Evolutionary conservation across 2,888 invertebrate genomes (phyloP).

Genomic region (Drosophila nr. perissopoda): DNA sequence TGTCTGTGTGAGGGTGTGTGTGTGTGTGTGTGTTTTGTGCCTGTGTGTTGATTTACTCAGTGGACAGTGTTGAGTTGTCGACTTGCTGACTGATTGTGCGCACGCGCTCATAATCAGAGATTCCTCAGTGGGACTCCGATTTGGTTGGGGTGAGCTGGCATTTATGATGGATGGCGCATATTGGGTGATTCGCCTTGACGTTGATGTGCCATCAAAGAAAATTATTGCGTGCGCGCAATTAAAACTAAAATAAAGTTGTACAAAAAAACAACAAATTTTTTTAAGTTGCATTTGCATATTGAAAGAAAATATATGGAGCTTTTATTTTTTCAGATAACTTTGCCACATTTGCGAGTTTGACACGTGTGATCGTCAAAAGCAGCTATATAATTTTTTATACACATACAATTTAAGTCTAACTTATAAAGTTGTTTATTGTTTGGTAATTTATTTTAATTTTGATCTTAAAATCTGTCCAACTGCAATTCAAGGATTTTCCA

Average conservation of each 20-base stretch:
- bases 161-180: constrained; percentile 77
- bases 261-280: constrained; percentile 10
- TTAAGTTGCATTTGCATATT: constrained; percentile 54
- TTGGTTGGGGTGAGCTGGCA: constrained; percentile 53
- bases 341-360: constrained; percentile 8
- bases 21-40: neutral
- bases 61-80: constrained; percentile 17
- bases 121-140: constrained; percentile 39
- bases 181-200: constrained; percentile 76
- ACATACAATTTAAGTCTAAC: neutral
- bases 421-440: neutral
- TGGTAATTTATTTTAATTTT: neutral
- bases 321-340: neutral
- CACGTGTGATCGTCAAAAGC: neutral
- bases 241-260: constrained; percentile 77
- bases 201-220: constrained; percentile 79
- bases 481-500: neutral
- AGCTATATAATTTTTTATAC: neutral
- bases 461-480: neutral
- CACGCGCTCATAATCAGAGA: constrained; percentile 77
- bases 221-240: constrained; percentile 79
- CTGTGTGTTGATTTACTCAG: constrained; percentile 21
- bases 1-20: neutral
- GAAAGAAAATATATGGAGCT: constrained; percentile 2
- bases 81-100: constrained; percentile 68